Conservation (phyloP, 2,113 vertebrate species). For the Petrocephalus zakoni region DNA sequence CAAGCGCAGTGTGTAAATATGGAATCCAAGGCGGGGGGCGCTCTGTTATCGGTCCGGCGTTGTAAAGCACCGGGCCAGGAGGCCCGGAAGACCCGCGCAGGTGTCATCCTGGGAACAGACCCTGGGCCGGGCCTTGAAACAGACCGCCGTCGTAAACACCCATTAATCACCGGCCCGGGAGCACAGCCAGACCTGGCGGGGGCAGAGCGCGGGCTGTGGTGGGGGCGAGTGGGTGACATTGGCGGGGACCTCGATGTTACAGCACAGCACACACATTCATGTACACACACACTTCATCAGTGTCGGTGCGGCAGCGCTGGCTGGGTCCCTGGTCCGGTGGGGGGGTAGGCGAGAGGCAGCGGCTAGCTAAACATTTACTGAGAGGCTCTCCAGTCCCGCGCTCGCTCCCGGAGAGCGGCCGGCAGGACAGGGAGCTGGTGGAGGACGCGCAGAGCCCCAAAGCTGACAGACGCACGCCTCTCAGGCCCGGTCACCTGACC, state of each 20-base stretch:
- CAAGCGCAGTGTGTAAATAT: constrained; percentile 37
- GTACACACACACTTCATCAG: background rate
- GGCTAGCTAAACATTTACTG: background rate
- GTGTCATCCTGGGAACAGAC: constrained; percentile 13
- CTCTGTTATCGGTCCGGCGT: constrained; percentile 35
- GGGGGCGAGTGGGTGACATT: constrained; percentile 30
- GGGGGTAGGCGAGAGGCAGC: background rate
- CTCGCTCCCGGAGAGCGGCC: constrained; percentile 27
- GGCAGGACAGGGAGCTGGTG: background rate
- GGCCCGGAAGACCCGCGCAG: background rate
- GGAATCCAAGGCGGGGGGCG: constrained; percentile 44
- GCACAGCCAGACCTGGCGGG: constrained; percentile 50
- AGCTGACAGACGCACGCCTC: background rate
- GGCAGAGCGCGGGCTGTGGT: background rate
- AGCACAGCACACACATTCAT: background rate
- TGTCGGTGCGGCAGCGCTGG: background rate
- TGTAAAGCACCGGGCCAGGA: background rate
- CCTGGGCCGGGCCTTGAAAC: constrained; percentile 38
- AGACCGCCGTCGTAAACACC: constrained; percentile 74
- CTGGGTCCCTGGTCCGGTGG: background rate
- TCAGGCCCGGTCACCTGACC: background rate
- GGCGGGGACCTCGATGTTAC: constrained; percentile 45
- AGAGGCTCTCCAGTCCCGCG: background rate
- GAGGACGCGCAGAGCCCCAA: background rate
- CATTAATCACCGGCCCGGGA: constrained; percentile 67